These are phyloP conservation scores for Drosophila affinis DNA, from an alignment of 2,888 invertebrate species.

Conservation along the genomic window DNA sequence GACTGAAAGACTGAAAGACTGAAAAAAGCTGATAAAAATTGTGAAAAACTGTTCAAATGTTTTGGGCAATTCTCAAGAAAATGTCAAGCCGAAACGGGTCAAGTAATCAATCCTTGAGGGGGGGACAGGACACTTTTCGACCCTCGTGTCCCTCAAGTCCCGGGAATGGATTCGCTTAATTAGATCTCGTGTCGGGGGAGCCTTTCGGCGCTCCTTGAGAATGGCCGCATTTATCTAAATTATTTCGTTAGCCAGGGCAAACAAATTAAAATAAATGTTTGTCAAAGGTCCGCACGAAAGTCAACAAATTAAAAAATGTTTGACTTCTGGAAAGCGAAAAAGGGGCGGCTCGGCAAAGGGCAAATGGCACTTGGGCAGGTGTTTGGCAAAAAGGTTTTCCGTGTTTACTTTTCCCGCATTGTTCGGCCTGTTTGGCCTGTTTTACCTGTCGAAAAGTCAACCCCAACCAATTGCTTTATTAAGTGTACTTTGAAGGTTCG, in stretches of 20 bases:
- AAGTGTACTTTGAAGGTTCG: slow-evolving; percentile 28
- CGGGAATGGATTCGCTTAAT: slow-evolving; percentile 51
- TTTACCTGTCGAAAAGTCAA: slow-evolving; percentile 30
- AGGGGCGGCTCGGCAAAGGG: slow-evolving; percentile 26
- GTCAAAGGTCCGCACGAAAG: slow-evolving; percentile 43
- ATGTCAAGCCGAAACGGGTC: slow-evolving; percentile 40
- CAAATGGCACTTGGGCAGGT: slow-evolving; percentile 52
- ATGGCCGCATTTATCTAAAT: slow-evolving; percentile 65
- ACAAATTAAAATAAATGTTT: slow-evolving; percentile 72
- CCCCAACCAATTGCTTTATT: slow-evolving; percentile 67
- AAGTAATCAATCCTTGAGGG: slow-evolving; percentile 60
- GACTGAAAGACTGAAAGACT: not conserved
- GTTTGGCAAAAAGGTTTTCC: slow-evolving; percentile 51
- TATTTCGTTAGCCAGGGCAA: slow-evolving; percentile 62
- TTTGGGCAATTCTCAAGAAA: slow-evolving; percentile 54
- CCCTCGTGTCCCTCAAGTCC: not conserved
- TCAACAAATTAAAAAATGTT: slow-evolving; percentile 69
- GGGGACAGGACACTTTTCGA: slow-evolving; percentile 50
- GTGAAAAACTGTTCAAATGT: slow-evolving; percentile 54
- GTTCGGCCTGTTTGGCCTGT: not conserved
- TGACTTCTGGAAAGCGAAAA: slow-evolving; percentile 19
- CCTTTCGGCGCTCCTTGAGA: slow-evolving; percentile 11
- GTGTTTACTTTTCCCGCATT: slow-evolving; percentile 20
- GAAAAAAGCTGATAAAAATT: slow-evolving; percentile 57
- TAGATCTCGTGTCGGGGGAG: slow-evolving; percentile 43